Base-by-base conservation (phyloP, 2,888 invertebrate genomes). In the Frankliniella intonsa region DNA sequence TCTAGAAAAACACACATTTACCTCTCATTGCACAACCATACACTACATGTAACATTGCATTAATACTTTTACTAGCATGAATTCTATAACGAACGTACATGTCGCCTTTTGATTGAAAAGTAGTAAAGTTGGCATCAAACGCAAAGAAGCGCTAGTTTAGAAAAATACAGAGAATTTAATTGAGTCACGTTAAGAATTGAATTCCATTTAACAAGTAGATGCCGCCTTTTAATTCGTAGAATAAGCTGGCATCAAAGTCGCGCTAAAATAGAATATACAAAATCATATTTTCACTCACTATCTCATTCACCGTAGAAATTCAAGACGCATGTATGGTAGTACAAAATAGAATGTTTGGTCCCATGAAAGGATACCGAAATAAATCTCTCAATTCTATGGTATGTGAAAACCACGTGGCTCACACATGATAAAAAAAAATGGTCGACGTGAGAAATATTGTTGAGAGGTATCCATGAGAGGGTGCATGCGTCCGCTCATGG, bases 401-500 rank as follows among this genome's bases (percentile, higher is more conserved):
- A 38, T 38, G 38, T 38, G 38, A 38, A 38, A 38, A 38, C 38
- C 3, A 38, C 38, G 38, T 19, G 19, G 55, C 14, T 55, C 55
- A 19, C 55, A 55, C 55, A 55, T 14, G 17, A 55, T 19, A 12
- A 55, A 55, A 12, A 55, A 55, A 55, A 55, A 55, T 14, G 12
- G 19, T 14, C 19, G 55, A 55, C 5, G 19, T 19, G 14, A 14
- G 14, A 19, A 55, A 55, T 55, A 55, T 2, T 55, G 55, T 55
- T 19, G 55, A 12, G 69, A 76, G 69, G 69, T 76, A 76, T 76
- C 69, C 69, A 12, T 22, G 17, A 62, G 19, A 62, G 62, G 69
- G 69, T 76, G 69, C 69, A 82, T 83, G 83, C 80, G 82, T 83
- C 82, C 82, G 83, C 83, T n/a, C 80, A 81, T 80, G 80, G 69